Evolutionary conservation across 2,113 vertebrate species (phyloP), one percentile per base, ranked within the genome.

Genomic region (Malaclemys terrapin): DNA sequence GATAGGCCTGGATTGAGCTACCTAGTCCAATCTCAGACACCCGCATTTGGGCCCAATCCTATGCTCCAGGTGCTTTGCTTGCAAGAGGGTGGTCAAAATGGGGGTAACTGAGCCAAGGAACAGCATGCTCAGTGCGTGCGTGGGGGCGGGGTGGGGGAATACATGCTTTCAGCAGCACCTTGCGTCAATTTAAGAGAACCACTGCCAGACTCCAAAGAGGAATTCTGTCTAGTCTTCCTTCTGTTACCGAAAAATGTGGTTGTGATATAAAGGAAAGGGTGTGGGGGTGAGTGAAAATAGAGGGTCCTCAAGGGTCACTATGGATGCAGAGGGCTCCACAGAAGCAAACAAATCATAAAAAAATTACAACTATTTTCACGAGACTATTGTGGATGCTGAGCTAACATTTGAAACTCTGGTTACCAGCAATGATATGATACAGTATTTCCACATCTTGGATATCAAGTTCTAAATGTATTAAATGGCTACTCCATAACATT

Each of bases 401-500:
- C 35, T 94, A 91, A 82, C 13, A 79, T 49, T 79, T 82, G 76
- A 59, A 89, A 94, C 45, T 79, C 69, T 31, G 50, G 57, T 90
- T 94, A 85, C 45, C 81, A 47, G 42, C 38, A 45, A 78, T 69
- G 84, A 57, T 62, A 84, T 80, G 91, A 96, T 84, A 22, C 62
- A 87, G 54, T 89, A 84, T 91, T 94, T 92, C 81, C 52, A 82
- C 4, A 45, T 92, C 88, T 89, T 45, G 49, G 72, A 78, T 81
- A 80, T 84, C 92, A 57, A 87, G 25, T 12, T 82, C 93, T 94
- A 54, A 89, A 59, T 0, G 4, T 59, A 85, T 90, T 85, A 94
- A 89, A 56, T 78, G 59, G 76, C 49, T 91, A 95, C 91, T 84
- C 82, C 87, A 45, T 80, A 93, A 82, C 11, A 52, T 84, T 93